Conservation (phyloP, 2,888 invertebrate species). For the Lydus trimaculatus region DNA sequence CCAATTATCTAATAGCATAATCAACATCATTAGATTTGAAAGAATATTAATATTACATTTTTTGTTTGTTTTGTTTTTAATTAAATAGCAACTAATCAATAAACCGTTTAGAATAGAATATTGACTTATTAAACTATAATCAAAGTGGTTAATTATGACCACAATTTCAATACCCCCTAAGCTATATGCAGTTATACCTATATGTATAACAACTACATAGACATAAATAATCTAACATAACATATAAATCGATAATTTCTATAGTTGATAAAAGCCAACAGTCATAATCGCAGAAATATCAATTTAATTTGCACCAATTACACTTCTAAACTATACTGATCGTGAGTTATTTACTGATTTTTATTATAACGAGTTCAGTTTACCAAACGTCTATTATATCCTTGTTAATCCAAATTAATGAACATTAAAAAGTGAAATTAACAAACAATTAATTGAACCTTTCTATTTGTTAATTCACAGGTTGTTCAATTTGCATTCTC, state of each 20-base stretch:
- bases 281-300: neutral
- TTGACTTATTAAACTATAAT: neutral
- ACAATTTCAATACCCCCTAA: neutral
- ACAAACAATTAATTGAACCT: neutral
- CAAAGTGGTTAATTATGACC: neutral
- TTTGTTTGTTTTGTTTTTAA: neutral
- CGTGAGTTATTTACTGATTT: neutral
- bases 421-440: neutral
- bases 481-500: neutral
- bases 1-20: no score
- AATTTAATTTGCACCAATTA: neutral
- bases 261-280: conserved; percentile 1
- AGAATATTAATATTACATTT: no score
- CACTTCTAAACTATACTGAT: no score
- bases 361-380: neutral
- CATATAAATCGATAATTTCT: neutral
- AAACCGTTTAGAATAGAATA: neutral
- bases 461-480: neutral
- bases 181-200: neutral
- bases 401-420: no score
- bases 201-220: neutral
- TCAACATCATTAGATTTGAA: no score
- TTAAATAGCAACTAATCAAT: neutral
- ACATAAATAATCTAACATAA: neutral
- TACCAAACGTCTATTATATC: no score